Conservation (phyloP, 2,888 invertebrate species). For the Flabesymbios commensalis region DNA sequence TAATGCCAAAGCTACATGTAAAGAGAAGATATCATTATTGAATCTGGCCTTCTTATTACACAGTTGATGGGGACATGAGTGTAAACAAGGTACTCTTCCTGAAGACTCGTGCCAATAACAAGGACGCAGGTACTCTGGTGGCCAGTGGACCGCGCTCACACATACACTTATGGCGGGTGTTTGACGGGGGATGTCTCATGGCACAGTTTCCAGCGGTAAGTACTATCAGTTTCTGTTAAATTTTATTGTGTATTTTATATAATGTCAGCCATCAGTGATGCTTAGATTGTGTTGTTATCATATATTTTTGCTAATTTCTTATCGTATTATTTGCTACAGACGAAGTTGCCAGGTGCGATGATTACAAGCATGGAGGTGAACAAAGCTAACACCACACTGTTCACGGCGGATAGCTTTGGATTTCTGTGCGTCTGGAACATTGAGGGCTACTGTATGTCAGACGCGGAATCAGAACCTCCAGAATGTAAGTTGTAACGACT, state of each 20-base stretch:
- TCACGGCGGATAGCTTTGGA: constrained; percentile 56
- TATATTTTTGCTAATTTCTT: not conserved
- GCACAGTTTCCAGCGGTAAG: constrained; percentile 58
- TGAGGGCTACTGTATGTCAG: constrained; percentile 48
- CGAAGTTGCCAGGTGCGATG: constrained; percentile 12
- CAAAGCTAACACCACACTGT: constrained; percentile 45
- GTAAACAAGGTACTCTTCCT: constrained; percentile 57
- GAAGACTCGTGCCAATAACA: constrained; percentile 49
- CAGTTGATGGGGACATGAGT: constrained; percentile 60
- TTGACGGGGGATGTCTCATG: constrained; percentile 55
- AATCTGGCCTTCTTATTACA: too few species aligned
- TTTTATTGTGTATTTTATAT: not conserved
- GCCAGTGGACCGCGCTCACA: constrained; percentile 55
- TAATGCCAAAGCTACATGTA: too few species aligned
- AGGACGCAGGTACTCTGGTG: constrained; percentile 55
- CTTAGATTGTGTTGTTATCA: not conserved
- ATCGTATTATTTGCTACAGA: too few species aligned
- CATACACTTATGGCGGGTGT: constrained; percentile 60
- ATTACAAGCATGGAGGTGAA: constrained; percentile 49
- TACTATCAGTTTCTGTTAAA: not conserved
- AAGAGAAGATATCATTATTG: too few species aligned
- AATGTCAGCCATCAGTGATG: not conserved
- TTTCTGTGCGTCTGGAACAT: constrained; percentile 59
- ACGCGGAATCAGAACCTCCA: constrained; percentile 44
- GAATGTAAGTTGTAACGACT: constrained; percentile 45